Base-by-base conservation (phyloP, 2,113 vertebrate species). In the Lepus europaeus region DNA sequence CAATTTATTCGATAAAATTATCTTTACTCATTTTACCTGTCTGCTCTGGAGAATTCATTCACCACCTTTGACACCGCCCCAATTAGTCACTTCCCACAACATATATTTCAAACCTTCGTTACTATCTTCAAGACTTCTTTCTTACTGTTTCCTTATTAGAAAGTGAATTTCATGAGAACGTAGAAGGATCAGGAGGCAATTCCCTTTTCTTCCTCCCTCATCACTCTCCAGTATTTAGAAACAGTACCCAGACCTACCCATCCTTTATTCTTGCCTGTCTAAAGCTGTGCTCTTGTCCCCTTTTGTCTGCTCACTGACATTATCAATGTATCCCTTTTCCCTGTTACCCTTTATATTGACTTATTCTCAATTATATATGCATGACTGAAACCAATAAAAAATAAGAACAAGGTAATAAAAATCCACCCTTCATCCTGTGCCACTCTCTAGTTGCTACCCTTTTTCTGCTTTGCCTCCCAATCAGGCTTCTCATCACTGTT, bases 111-210 rank as follows among this genome's bases (percentile, higher is more conserved):
- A 80, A 72, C 13, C 1, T 64, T 83, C 80, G 9, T 36, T 39
- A 79, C 36, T 51, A 64, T 84, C n/a, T 36, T 92, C 64, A 87
- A 33, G 33, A 33, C 33, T 92, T 90, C 53, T 87, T 90, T 87
- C 33, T 80, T 31, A 78, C 4, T 66, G 9, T 77, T 94, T 94
- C 49, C 23, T 2, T 59, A 56, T 63, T 81, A 45, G 5, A 45
- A 45, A 45, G 45, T 45, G 45, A 45, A 45, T 45, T 45, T 45
- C 45, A 45, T 45, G 95, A 9, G 25, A 79, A 89, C 86, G 29
- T 70, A 29, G 51, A 87, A 33, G 10, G 49, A 29, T 94, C 59
- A 29, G 45, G 56, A 85, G 9, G 64, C 19, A 92, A 31, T 27
- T 36, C 33, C 25, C 3, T 85, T 74, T 88, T 29, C 22, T 92